These are phyloP conservation scores for Pogonomyrmex californicus DNA, from an alignment of 1,140 invertebrate species.

Conservation along the genomic window DNA sequence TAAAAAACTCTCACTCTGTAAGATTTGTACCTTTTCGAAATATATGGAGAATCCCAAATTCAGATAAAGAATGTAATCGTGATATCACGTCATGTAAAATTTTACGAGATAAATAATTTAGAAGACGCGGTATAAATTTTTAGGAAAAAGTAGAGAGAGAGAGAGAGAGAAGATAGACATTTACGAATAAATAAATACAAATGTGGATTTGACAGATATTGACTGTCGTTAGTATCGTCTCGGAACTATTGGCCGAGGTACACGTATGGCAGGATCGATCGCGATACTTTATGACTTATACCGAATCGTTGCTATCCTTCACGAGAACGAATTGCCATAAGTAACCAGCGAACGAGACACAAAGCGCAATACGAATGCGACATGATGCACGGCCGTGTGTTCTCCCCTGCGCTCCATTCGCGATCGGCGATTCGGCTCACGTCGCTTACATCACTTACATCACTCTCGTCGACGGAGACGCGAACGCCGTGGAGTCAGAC, in stretches of 20 bases:
- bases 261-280: background rate
- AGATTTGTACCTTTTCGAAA: slow-evolving; percentile 10
- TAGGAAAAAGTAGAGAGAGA: background rate
- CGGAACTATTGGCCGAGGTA: background rate
- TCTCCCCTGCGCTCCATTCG: background rate
- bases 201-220: slow-evolving; percentile 25
- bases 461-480: slow-evolving; percentile 38
- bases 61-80: background rate
- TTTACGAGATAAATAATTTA: slow-evolving; percentile 18
- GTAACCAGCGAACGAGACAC: slow-evolving; percentile 41
- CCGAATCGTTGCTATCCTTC: slow-evolving; percentile 27
- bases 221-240: background rate
- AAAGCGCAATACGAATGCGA: slow-evolving; percentile 29
- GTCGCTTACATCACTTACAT: slow-evolving; percentile 67
- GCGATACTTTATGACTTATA: slow-evolving; percentile 44
- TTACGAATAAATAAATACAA: slow-evolving; percentile 31
- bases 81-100: background rate
- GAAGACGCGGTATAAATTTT: slow-evolving; percentile 16
- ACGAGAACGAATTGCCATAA: slow-evolving; percentile 27
- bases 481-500: slow-evolving; percentile 49
- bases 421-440: slow-evolving; percentile 62
- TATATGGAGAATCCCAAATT: background rate
- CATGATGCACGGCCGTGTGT: slow-evolving; percentile 24
- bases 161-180: background rate
- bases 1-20: background rate